phyloP scores from a whole-genome alignment of 2,797 vertebrate genomes.

The Gymnopithys bicolor region DNA sequence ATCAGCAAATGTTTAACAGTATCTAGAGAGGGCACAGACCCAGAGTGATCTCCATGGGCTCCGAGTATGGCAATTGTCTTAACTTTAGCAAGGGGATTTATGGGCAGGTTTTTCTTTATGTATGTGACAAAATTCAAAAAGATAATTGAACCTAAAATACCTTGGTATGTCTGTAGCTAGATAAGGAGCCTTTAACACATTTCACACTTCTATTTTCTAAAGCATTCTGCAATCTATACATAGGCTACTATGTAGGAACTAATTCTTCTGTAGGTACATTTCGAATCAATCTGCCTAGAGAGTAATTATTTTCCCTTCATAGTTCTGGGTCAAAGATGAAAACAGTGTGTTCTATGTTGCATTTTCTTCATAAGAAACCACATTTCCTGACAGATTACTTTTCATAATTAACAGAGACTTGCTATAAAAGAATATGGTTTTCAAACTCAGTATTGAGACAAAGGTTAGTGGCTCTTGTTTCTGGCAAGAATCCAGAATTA shows the following conservation, averaged over 20 bases:
- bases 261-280: neutral
- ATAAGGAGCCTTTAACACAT: neutral
- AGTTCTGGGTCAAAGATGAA: neutral
- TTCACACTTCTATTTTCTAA: neutral
- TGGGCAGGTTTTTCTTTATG: neutral
- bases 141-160: neutral
- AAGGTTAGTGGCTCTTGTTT: neutral
- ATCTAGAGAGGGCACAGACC: neutral
- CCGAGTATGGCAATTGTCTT: fast-evolving
- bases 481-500: neutral
- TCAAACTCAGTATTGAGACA: neutral
- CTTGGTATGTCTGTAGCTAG: neutral
- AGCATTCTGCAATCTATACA: neutral
- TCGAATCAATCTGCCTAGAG: neutral
- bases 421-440: neutral
- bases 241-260: neutral
- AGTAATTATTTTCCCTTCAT: neutral
- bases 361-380: neutral
- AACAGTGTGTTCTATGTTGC: neutral
- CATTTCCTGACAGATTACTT: neutral
- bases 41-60: neutral
- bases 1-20: neutral
- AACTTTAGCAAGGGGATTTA: neutral
- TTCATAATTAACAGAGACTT: neutral
- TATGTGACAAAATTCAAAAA: neutral